Evolutionary conservation across 2,113 vertebrate genomes (phyloP).

Genomic region (Daboia siamensis): DNA sequence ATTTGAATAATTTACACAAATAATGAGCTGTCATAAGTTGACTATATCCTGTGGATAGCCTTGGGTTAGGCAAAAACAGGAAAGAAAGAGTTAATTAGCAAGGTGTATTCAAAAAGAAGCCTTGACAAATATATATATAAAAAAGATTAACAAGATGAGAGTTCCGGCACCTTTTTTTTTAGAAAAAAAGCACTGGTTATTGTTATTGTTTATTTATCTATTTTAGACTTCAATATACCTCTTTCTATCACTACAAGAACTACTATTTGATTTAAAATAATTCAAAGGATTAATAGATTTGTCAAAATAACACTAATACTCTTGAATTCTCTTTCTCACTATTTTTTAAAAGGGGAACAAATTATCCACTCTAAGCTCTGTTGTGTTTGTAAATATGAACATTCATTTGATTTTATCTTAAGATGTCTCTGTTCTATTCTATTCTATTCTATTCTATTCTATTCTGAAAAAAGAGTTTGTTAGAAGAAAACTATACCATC

Average conservation of each 20-base stretch:
- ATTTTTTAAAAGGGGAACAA: background rate
- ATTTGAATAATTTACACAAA: too few relatives aligned
- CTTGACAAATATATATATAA: too few relatives aligned
- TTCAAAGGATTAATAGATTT: background rate
- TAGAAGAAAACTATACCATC: too few relatives aligned
- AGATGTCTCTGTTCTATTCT: background rate
- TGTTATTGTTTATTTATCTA: background rate
- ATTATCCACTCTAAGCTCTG: background rate
- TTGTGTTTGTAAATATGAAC: background rate
- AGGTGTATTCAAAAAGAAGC: too few relatives aligned
- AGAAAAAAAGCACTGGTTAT: too few relatives aligned
- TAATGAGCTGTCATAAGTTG: too few relatives aligned
- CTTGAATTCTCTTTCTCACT: background rate
- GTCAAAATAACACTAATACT: background rate
- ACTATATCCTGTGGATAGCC: too few relatives aligned
- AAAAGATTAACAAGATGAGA: too few relatives aligned
- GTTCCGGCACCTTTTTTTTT: too few relatives aligned
- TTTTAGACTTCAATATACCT: background rate
- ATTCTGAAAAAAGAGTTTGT: too few relatives aligned
- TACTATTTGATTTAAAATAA: background rate
- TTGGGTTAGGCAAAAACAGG: too few relatives aligned
- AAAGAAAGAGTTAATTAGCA: too few relatives aligned
- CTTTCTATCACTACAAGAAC: background rate
- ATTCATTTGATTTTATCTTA: background rate
- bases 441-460: background rate